Base-by-base conservation (phyloP, 2,888 invertebrate genomes). In the Chymomyza procnemis region DNA sequence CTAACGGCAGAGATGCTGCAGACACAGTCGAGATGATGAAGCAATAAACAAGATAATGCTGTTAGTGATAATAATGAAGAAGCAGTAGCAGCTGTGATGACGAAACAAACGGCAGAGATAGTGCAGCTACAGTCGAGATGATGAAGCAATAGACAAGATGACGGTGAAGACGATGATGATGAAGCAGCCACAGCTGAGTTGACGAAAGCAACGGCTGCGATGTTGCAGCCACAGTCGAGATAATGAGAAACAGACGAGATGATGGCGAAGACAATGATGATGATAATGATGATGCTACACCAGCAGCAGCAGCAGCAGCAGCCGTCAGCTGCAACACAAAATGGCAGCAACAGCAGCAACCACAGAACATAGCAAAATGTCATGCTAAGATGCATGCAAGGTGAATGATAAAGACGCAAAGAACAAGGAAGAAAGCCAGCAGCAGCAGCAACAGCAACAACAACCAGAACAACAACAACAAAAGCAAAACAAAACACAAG, bases 361-460 rank as follows among this genome's bases (percentile, higher is more conserved):
- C 16, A n/a, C 48, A 60, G 18, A 48, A n/a, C 22, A 14, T 19
- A 21, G 46, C 48, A 62, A 61, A 60, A 62, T 54, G 62, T 62
- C 52, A 52, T 61, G 48, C 47, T 46, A 61, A 61, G 61, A 50
- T 61, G 50, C 54, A 18, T 41, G 54, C 62, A 62, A 62, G 62
- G 54, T 62, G 55, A 62, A 62, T 55, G 55, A 62, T 62, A 54
- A 62, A 55, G 54, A 62, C 54, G 62, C 41, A 62, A 41, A 54
- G 18, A 19, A 21, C 5, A 55, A 55, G n/a, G 16, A 16, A 50
- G 19, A 18, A 55, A 55, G 22, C 2, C 26, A n/a, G 52, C 8
- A 16, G 3, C 48, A 61, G 52, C 8, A 16, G 3, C 48, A 61
- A 61, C 48, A 16, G 50, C 12, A 18, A 54, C 19, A 19, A 54